These are phyloP conservation scores for Thripadectes ignobilis DNA, from an alignment of 2,797 vertebrate species.

Conservation along the genomic window DNA sequence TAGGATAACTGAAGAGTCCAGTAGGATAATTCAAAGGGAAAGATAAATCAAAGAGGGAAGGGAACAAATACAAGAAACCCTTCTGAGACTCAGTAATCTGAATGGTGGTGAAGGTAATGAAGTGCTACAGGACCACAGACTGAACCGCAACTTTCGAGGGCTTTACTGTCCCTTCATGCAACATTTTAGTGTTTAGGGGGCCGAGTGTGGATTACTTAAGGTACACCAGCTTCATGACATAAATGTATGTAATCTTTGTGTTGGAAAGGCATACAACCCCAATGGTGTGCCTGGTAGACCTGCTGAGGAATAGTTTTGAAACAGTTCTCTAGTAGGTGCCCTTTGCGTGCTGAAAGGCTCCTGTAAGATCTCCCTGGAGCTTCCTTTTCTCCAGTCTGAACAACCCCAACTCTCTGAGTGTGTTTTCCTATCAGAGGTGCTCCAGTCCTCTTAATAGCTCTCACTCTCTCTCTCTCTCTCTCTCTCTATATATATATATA, in stretches of 20 bases:
- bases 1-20: neutral
- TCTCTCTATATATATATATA: too few relatives aligned
- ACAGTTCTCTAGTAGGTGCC: neutral
- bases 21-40: neutral
- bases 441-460: neutral
- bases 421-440: neutral
- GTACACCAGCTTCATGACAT: neutral
- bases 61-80: neutral
- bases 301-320: neutral
- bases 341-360: neutral
- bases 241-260: accelerated
- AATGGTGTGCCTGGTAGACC: neutral
- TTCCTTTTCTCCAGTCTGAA: neutral
- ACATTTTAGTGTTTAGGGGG: neutral
- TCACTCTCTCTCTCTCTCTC: too few relatives aligned
- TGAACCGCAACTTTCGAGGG: neutral
- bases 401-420: neutral
- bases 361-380: neutral
- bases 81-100: neutral
- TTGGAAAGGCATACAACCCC: neutral
- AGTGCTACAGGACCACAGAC: neutral
- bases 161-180: neutral
- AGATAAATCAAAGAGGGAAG: neutral
- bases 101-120: neutral
- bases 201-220: neutral